Conservation (phyloP, 2,888 invertebrate genomes). For the Drosophila histrio region DNA sequence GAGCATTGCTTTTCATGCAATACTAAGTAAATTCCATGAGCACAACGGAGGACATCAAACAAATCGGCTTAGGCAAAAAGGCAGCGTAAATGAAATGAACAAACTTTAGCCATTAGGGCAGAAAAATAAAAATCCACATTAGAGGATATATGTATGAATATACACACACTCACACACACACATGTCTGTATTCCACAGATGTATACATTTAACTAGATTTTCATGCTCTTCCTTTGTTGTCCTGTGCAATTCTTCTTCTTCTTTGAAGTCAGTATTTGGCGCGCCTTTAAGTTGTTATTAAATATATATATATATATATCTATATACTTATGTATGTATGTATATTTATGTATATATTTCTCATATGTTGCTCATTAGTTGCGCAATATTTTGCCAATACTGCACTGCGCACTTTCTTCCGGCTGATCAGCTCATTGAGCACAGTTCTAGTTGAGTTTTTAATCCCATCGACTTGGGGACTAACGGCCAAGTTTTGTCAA, state of each 20-base stretch:
- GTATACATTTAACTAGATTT: constrained; percentile 14
- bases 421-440: constrained; percentile 71
- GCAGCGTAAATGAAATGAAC: constrained; percentile 54
- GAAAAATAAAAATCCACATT: constrained; percentile 25
- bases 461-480: constrained; percentile 29
- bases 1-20: constrained; percentile 57
- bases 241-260: constrained; percentile 19
- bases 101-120: constrained; percentile 50
- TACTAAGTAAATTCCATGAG: constrained; percentile 29
- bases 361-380: constrained; percentile 48
- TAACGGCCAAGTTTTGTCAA: constrained; percentile 27
- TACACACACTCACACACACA: no score
- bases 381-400: constrained; percentile 48
- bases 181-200: no score
- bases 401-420: constrained; percentile 61
- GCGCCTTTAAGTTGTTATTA: constrained; percentile 33
- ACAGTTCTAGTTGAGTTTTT: constrained; percentile 42
- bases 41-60: constrained; percentile 61
- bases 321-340: background rate
- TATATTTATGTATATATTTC: background rate
- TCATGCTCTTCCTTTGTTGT: constrained; percentile 10
- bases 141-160: constrained; percentile 5
- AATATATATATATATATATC: constrained; percentile 14
- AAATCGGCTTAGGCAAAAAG: constrained; percentile 60
- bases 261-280: constrained; percentile 45